A percentile compares a stretch with the other conserved stretches of the same genome.
Conservation (phyloP, 2,888 invertebrate species). For the Capitulum mitella region DNA sequence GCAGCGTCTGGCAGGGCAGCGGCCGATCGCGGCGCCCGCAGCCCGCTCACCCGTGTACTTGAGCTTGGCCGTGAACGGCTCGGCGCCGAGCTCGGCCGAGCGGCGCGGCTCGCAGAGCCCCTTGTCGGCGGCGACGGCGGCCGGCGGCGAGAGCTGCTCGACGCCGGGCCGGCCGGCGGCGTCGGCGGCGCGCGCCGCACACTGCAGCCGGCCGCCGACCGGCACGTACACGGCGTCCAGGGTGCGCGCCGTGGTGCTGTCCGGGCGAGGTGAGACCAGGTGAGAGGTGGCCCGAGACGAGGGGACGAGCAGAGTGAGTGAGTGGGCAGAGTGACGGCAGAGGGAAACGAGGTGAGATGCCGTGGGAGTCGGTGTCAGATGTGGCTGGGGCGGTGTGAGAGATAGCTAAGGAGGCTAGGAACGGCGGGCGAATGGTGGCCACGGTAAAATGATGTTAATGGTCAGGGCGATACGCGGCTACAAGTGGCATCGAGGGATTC, state of each 20-base stretch:
- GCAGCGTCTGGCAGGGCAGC: no score
- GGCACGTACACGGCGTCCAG: constrained; percentile 44
- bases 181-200: constrained; percentile 43
- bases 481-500: no score
- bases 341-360: no score
- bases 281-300: no score
- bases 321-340: no score
- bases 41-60: constrained; percentile 42
- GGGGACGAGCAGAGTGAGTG: not conserved
- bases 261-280: no score
- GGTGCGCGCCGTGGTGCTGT: constrained; percentile 40
- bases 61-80: constrained; percentile 43
- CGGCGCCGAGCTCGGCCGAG: constrained; percentile 41
- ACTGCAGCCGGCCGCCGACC: constrained; percentile 43
- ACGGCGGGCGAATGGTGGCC: no score
- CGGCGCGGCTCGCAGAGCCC: constrained; percentile 41
- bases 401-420: no score
- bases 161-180: constrained; percentile 42
- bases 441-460: no score
- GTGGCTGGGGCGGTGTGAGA: no score
- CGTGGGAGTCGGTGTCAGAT: no score
- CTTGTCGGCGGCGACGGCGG: constrained; percentile 37
- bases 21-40: not conserved
- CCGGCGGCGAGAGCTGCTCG: constrained; percentile 40
- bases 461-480: no score